phyloP scores from a whole-genome alignment of 2,797 vertebrate genomes.

The Epinephelus coioides region DNA sequence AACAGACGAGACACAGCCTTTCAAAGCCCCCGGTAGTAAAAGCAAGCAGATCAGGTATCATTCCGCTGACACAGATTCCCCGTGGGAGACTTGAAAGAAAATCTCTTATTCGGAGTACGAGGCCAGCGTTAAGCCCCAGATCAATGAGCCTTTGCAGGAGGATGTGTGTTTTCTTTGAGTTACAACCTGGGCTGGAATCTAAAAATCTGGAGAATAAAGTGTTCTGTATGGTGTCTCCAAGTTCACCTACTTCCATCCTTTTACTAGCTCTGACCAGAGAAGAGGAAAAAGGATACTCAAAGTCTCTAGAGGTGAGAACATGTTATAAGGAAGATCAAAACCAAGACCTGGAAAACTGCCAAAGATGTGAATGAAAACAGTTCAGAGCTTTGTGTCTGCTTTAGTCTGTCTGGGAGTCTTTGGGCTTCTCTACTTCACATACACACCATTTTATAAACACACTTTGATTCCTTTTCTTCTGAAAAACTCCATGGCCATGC shows the following conservation, averaged over 20 bases:
- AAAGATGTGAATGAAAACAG: constrained; percentile 23
- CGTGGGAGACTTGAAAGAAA: constrained; percentile 40
- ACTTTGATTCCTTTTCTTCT: not conserved
- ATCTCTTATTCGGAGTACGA: constrained; percentile 43
- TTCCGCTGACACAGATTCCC: constrained; percentile 21
- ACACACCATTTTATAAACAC: not conserved
- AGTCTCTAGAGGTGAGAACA: constrained; percentile 32
- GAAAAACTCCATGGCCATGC: not conserved
- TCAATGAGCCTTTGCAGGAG: constrained; percentile 44
- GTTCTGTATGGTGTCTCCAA: constrained; percentile 15
- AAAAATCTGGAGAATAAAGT: constrained; percentile 27
- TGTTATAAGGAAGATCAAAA: constrained; percentile 23
- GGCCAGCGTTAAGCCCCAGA: constrained; percentile 27
- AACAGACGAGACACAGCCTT: constrained; percentile 4
- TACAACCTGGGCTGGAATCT: constrained; percentile 38
- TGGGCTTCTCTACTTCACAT: constrained; percentile 5
- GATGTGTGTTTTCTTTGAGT: constrained; percentile 35
- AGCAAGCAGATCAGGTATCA: constrained; percentile 37
- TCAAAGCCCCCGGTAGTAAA: constrained; percentile 15
- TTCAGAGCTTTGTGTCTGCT: constrained; percentile 31
- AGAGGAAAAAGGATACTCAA: constrained; percentile 18
- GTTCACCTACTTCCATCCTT: constrained; percentile 17
- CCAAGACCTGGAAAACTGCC: constrained; percentile 26
- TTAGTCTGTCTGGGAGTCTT: constrained; percentile 17
- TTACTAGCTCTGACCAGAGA: constrained; percentile 15